phyloP scores from a whole-genome alignment of 2,113 vertebrate genomes.

The Damaliscus lunatus region DNA sequence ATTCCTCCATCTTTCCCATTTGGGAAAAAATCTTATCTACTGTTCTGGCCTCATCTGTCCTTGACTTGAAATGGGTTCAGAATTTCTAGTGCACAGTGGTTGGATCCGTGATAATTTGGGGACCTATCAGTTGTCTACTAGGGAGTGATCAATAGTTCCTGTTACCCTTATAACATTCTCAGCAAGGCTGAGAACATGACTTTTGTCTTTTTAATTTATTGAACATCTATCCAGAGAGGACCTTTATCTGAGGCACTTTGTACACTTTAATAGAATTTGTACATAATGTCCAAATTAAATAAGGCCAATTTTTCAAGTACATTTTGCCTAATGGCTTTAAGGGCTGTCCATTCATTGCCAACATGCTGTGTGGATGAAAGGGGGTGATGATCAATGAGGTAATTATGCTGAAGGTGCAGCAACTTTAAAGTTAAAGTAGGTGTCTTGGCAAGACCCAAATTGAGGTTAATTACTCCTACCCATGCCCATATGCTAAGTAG shows the following conservation, averaged over 20 bases:
- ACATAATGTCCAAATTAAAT: not conserved
- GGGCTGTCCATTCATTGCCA: not conserved
- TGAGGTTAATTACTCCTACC: not conserved
- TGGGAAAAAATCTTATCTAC: not conserved
- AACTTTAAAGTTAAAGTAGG: not conserved
- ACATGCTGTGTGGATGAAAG: too few relatives aligned
- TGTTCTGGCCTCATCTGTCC: not conserved
- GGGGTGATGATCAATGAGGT: not conserved
- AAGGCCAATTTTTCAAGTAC: not conserved
- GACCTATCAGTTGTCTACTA: not conserved
- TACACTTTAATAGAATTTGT: not conserved
- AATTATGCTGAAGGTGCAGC: not conserved
- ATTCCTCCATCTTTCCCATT: not conserved
- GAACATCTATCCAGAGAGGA: not conserved
- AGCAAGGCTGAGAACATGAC: not conserved
- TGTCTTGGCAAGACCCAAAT: not conserved
- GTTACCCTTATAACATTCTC: not conserved
- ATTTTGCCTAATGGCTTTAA: not conserved
- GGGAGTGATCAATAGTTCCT: not conserved
- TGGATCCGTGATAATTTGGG: not conserved
- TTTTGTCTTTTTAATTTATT: not conserved
- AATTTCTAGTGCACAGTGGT: not conserved
- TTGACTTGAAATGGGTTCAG: not conserved
- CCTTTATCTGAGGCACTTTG: not conserved
- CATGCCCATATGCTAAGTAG: not conserved